Conservation (phyloP, 2,113 vertebrate species). For the Herpailurus yagouaroundi region DNA sequence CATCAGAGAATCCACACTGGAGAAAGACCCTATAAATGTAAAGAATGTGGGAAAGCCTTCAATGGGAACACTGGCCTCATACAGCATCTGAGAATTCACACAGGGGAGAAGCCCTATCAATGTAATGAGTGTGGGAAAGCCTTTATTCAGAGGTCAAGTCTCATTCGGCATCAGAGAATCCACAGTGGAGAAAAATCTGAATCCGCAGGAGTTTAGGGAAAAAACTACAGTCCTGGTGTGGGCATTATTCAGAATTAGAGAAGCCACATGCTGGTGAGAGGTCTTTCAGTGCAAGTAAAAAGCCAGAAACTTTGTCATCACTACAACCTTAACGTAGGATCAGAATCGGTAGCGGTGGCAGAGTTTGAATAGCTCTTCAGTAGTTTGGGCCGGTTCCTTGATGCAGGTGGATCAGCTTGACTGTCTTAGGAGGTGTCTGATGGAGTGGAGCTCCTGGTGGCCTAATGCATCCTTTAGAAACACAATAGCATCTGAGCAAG, state of each 20-base stretch:
- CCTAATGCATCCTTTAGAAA: neutral
- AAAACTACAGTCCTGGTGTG: constrained; percentile 37
- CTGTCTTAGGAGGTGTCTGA: neutral
- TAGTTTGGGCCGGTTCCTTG: constrained; percentile 33
- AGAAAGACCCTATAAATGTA: constrained; percentile 85
- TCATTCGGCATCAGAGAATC: constrained; percentile 83
- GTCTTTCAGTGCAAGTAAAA: constrained; percentile 34
- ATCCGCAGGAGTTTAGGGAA: constrained; percentile 67
- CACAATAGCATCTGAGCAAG: neutral
- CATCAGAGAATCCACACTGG: constrained; percentile 85
- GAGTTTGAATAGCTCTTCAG: constrained; percentile 21
- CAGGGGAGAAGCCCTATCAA: constrained; percentile 84
- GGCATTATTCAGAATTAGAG: constrained; percentile 61
- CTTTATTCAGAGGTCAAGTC: constrained; percentile 84
- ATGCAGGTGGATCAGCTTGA: neutral
- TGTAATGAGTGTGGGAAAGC: constrained; percentile 84
- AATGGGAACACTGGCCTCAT: constrained; percentile 85
- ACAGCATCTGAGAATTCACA: constrained; percentile 83
- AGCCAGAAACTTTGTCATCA: neutral
- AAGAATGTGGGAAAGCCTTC: constrained; percentile 85
- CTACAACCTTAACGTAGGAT: neutral
- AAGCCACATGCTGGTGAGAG: neutral
- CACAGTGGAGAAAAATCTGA: constrained; percentile 83
- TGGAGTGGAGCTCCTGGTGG: neutral
- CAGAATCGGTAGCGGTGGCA: neutral